A percentile compares a stretch with the other conserved stretches of the same genome.
These are phyloP conservation scores for Hydractinia symbiolongicarpus DNA, from an alignment of 30 jellyfish, hydroid and myxozoan genomes.

Conservation along the genomic window DNA sequence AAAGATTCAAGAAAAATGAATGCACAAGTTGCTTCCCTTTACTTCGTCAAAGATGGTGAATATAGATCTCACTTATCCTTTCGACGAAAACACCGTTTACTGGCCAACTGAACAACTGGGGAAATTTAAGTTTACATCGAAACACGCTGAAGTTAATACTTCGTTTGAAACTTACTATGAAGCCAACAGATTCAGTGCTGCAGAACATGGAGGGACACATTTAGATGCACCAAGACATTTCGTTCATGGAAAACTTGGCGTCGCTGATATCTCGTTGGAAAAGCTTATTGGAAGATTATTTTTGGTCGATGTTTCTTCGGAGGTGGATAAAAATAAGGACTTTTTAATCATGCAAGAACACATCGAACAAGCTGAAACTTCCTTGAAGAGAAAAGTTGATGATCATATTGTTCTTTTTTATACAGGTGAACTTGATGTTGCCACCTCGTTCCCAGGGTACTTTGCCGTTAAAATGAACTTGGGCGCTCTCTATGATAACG, in stretches of 20 bases:
- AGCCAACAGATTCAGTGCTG: conserved; percentile 59
- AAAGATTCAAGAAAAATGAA: too few species aligned
- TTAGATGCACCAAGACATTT: conserved; percentile 87
- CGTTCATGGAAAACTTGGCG: conserved; percentile 52
- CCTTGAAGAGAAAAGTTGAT: conserved; percentile 32
- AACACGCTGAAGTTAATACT: background rate
- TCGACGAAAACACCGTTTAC: background rate
- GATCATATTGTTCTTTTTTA: conserved; percentile 45
- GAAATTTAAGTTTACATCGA: background rate
- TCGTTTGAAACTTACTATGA: conserved; percentile 19
- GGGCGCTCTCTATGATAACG: too few species aligned
- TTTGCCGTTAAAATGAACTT: too few species aligned
- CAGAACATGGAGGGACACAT: conserved; percentile 91
- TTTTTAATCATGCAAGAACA: conserved; percentile 30
- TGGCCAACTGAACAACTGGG: background rate
- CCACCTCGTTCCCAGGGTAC: too few species aligned
- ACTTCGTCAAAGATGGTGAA: too few species aligned
- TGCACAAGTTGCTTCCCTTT: too few species aligned
- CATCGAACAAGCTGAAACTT: conserved; percentile 42
- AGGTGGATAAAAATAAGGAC: conserved; percentile 42
- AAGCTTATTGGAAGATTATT: conserved; percentile 43
- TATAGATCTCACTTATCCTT: background rate
- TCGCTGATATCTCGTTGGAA: conserved; percentile 40
- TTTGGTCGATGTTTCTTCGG: conserved; percentile 49
- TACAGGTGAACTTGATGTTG: conserved; percentile 42